A percentile compares a stretch with the other conserved stretches of the same genome.
These are phyloP conservation scores for Triplophysa rosa DNA, from an alignment of 2,113 vertebrate genomes.

Conservation along the genomic window DNA sequence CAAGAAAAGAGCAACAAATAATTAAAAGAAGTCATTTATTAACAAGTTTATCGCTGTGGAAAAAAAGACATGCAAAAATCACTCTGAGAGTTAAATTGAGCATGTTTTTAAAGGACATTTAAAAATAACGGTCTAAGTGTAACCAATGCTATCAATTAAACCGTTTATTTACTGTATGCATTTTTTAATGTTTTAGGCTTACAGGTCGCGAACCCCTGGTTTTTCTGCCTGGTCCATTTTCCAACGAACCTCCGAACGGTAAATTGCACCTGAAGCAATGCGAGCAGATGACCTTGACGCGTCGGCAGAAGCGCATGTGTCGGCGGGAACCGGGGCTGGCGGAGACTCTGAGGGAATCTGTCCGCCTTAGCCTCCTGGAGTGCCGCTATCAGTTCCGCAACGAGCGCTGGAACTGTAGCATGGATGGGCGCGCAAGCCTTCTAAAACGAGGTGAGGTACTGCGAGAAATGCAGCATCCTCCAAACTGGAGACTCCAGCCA, in stretches of 20 bases:
- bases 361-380: slow-evolving; percentile 88
- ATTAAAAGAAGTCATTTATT: neutral
- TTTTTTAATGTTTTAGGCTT: slow-evolving; percentile 71
- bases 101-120: too few species aligned
- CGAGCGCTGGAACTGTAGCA: slow-evolving; percentile 98
- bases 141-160: neutral
- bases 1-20: neutral
- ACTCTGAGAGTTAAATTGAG: neutral
- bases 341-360: slow-evolving; percentile 88
- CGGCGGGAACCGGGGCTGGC: slow-evolving; percentile 91
- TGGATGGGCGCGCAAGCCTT: slow-evolving; percentile 89
- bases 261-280: slow-evolving; percentile 92
- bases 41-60: neutral
- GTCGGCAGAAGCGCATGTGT: slow-evolving; percentile 89
- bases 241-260: slow-evolving; percentile 71
- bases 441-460: slow-evolving; percentile 86
- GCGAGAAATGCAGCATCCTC: neutral
- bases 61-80: neutral
- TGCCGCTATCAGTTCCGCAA: slow-evolving; percentile 93
- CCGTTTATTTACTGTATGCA: neutral
- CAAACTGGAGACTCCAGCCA: neutral
- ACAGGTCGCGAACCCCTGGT: slow-evolving; percentile 90
- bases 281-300: slow-evolving; percentile 87
- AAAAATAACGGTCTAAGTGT: neutral
- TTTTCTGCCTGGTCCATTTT: slow-evolving; percentile 79